phyloP scores from a whole-genome alignment of 2,113 vertebrate species.

The Rhinolophus sinicus region DNA sequence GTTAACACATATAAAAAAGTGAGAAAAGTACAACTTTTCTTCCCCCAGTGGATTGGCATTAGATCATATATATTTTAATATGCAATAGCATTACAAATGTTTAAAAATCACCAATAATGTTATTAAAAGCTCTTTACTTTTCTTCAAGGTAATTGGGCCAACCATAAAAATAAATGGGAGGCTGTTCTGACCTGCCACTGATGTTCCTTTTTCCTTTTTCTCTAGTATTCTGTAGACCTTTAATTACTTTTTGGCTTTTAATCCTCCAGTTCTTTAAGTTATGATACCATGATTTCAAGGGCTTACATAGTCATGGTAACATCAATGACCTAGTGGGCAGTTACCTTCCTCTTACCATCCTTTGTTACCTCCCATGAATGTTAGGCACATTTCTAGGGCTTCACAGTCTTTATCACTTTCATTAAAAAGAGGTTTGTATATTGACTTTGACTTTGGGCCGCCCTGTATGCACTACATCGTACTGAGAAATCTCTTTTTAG shows the following conservation, averaged over 20 bases:
- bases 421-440: background rate
- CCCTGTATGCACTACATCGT: background rate
- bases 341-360: background rate
- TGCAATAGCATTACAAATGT: background rate
- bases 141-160: background rate
- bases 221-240: background rate
- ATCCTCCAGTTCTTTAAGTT: background rate
- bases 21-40: background rate
- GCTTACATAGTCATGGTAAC: background rate
- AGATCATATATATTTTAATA: background rate
- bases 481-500: background rate
- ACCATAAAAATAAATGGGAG: background rate
- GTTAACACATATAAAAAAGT: background rate
- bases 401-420: background rate
- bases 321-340: background rate
- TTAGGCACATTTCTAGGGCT: background rate
- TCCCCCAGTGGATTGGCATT: background rate
- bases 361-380: background rate
- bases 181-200: background rate
- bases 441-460: background rate
- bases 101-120: background rate
- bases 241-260: background rate
- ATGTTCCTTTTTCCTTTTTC: background rate
- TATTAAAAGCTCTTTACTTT: background rate
- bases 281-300: background rate